Percentiles rank a stretch among this genome's conserved stretches.
These are phyloP conservation scores for Blera fallax DNA, from an alignment of 2,888 invertebrate genomes.

Conservation along the genomic window DNA sequence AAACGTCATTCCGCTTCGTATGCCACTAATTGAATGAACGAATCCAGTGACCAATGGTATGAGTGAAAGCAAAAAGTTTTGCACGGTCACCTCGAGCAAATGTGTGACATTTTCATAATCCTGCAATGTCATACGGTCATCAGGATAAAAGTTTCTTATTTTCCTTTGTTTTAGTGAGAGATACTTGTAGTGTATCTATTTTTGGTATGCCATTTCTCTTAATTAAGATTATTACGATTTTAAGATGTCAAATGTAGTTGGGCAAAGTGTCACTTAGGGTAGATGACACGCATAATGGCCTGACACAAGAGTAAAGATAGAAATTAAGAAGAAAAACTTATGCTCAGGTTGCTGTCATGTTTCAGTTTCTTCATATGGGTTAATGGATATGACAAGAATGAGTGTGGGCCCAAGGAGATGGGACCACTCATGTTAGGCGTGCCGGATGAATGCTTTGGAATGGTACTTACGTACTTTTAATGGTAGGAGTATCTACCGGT, in stretches of 20 bases:
- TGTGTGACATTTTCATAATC: neutral
- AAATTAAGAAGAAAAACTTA: slow-evolving; percentile 48
- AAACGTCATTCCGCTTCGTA: slow-evolving; percentile 6
- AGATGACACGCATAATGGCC: slow-evolving; percentile 42
- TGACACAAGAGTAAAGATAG: slow-evolving; percentile 2
- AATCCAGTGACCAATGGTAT: neutral
- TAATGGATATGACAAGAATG: slow-evolving; percentile 39
- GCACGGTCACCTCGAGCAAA: neutral
- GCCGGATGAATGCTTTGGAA: neutral
- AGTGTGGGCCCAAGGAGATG: neutral
- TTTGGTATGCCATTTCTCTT: slow-evolving; percentile 46
- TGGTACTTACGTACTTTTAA: neutral
- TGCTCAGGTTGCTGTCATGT: slow-evolving; percentile 60
- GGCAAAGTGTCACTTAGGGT: slow-evolving; percentile 53
- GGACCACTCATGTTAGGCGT: neutral
- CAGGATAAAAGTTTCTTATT: slow-evolving; percentile 17
- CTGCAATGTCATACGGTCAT: slow-evolving; percentile 6
- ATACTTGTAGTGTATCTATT: neutral
- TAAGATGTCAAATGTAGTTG: slow-evolving; percentile 54
- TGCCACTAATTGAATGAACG: slow-evolving; percentile 18
- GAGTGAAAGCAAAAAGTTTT: slow-evolving; percentile 37
- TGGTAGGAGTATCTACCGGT: neutral
- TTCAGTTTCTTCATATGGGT: slow-evolving; percentile 46
- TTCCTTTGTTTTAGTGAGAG: neutral
- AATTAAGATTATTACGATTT: slow-evolving; percentile 56